Evolutionary conservation across 2,888 invertebrate species (phyloP).

Genomic region (Andrena camellia): DNA sequence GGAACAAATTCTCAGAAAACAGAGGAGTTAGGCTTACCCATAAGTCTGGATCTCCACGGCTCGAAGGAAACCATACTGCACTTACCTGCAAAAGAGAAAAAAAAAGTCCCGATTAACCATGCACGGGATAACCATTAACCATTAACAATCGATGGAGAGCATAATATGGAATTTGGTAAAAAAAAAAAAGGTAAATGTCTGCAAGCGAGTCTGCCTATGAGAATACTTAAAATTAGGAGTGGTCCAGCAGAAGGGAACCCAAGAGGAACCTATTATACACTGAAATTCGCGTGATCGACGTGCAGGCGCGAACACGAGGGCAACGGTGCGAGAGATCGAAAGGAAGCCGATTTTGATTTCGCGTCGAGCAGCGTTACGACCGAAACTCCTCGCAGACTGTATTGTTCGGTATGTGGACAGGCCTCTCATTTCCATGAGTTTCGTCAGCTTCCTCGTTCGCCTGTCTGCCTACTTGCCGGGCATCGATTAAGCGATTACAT

Average conservation of each 20-base stretch:
- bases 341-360: slow-evolving; percentile 34
- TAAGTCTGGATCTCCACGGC: not conserved
- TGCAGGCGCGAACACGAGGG: not conserved
- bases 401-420: slow-evolving; percentile 63
- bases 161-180: too few species aligned
- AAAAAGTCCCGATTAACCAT: not conserved
- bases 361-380: slow-evolving; percentile 16
- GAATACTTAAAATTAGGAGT: too few species aligned
- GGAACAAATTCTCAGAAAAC: not conserved
- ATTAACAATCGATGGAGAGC: too few species aligned
- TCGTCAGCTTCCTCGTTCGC: slow-evolving; percentile 70
- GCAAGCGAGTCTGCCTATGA: too few species aligned
- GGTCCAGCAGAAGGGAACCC: too few species aligned
- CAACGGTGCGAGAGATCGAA: slow-evolving; percentile 26
- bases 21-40: not conserved
- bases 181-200: too few species aligned
- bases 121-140: too few species aligned
- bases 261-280: not conserved
- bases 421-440: slow-evolving; percentile 70
- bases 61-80: not conserved
- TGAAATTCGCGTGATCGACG: not conserved
- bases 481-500: slow-evolving; percentile 72
- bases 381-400: slow-evolving; percentile 33
- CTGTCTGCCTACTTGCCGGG: slow-evolving; percentile 60
- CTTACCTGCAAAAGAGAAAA: slow-evolving; percentile 25